phyloP scores from a whole-genome alignment of 2,797 vertebrate genomes.

The Cynodonichthys magdalenae region DNA sequence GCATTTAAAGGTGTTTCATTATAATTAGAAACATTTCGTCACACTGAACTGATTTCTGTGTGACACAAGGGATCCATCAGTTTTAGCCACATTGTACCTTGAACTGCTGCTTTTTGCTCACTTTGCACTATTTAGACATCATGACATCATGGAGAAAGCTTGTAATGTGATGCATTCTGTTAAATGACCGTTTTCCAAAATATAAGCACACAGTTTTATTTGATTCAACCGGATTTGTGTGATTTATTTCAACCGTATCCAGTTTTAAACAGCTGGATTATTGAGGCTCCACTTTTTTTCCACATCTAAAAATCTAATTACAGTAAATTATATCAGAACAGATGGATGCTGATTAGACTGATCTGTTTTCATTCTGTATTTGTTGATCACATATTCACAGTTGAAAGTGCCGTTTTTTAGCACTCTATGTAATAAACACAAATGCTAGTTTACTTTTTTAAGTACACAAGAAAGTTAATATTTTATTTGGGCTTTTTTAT shows the following conservation, averaged over 20 bases:
- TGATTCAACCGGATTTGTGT: slow-evolving; percentile 31
- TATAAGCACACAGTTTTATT: slow-evolving; percentile 68
- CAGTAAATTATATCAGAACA: no score
- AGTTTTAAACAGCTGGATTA: background rate
- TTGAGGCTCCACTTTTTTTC: background rate
- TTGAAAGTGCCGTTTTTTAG: no score
- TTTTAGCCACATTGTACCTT: slow-evolving; percentile 17
- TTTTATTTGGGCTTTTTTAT: no score
- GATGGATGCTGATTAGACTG: no score
- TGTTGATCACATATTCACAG: background rate
- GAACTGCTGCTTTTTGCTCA: slow-evolving; percentile 50
- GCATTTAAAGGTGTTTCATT: background rate
- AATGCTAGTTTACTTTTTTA: no score
- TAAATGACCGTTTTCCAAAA: slow-evolving; percentile 69
- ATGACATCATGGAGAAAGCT: slow-evolving; percentile 46
- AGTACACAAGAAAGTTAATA: no score
- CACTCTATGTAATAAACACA: no score
- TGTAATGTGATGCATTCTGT: slow-evolving; percentile 60
- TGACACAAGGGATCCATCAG: slow-evolving; percentile 14
- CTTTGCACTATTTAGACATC: slow-evolving; percentile 58
- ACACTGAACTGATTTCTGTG: slow-evolving; percentile 2
- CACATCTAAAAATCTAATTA: background rate
- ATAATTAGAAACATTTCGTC: background rate
- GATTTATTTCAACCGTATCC: slow-evolving; percentile 9
- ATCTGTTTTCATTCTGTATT: background rate